These are phyloP conservation scores for Cyphomyrus plagiostoma DNA, from an alignment of 2,113 vertebrate species.

Conservation along the genomic window DNA sequence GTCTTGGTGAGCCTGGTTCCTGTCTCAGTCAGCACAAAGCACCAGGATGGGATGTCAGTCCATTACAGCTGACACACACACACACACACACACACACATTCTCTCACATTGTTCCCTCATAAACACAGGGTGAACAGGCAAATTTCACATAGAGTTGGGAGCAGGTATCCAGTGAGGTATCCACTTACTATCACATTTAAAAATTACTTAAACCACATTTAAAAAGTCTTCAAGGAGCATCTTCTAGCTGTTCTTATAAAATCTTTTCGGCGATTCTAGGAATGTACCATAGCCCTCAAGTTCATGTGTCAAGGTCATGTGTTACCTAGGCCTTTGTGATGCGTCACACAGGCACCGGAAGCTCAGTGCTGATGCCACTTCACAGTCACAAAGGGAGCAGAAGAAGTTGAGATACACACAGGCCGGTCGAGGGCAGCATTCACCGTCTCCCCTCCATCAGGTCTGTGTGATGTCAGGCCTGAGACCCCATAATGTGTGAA, in stretches of 20 bases:
- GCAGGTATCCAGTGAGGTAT: not conserved
- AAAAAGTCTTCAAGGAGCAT: not conserved
- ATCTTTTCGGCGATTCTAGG: not conserved
- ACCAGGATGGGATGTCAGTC: not conserved
- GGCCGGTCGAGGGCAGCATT: not conserved
- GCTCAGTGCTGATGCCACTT: not conserved
- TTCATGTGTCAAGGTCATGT: not conserved
- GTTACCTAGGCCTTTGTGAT: not conserved
- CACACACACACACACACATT: not conserved
- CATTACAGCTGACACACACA: not conserved
- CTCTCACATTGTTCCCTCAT: not conserved
- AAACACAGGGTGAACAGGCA: not conserved
- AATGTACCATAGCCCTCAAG: not conserved
- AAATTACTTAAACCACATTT: not conserved
- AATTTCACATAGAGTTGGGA: not conserved
- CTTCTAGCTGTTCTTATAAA: not conserved
- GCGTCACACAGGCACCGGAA: not conserved
- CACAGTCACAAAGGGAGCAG: not conserved
- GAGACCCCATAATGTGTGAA: not conserved
- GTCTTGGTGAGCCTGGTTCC: not conserved
- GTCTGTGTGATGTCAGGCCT: not conserved
- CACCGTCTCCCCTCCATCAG: not conserved
- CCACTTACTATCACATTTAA: not conserved
- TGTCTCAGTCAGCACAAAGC: not conserved
- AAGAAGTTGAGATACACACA: not conserved